phyloP scores from a whole-genome alignment of 2,888 invertebrate species.

The Parnassius mnemosyne region DNA sequence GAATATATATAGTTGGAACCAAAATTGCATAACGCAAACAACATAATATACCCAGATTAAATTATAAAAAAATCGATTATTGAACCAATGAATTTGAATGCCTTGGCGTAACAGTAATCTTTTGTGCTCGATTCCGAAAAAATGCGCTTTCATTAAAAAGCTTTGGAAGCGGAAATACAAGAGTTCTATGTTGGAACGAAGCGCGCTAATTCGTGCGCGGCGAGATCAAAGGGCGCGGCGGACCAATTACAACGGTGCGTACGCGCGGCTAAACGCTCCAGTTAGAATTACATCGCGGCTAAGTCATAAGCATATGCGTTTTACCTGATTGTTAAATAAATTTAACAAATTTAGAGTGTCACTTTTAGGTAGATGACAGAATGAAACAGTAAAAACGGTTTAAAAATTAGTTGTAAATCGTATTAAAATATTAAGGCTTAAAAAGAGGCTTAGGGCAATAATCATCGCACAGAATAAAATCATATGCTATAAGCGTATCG shows the following conservation, averaged over 20 bases:
- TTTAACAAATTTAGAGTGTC: no score
- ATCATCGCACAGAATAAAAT: no score
- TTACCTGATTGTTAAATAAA: no score
- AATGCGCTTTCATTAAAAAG: slow-evolving; percentile 31
- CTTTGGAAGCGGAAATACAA: slow-evolving; percentile 57
- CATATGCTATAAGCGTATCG: no score
- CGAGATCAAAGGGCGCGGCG: slow-evolving; percentile 63
- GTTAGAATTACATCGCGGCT: slow-evolving; percentile 41
- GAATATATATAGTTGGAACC: no score
- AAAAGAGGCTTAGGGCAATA: no score
- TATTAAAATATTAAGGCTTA: no score
- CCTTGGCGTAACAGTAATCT: slow-evolving; percentile 16
- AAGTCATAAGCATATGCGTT: slow-evolving; percentile 16
- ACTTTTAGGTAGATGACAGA: no score
- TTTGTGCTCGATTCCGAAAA: slow-evolving; percentile 19
- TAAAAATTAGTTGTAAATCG: no score
- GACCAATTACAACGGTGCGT: slow-evolving; percentile 62
- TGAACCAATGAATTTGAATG: slow-evolving; percentile 1
- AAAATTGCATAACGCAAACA: background rate
- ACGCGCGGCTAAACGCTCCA: slow-evolving; percentile 63
- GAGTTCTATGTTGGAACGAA: slow-evolving; percentile 51
- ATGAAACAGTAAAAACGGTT: no score
- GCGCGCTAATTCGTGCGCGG: slow-evolving; percentile 66
- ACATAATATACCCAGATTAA: no score
- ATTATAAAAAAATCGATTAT: slow-evolving; percentile 10